A percentile compares a stretch with the other conserved stretches of the same genome.
These are phyloP conservation scores for Mirounga angustirostris DNA, from an alignment of 2,113 vertebrate genomes.

Conservation along the genomic window DNA sequence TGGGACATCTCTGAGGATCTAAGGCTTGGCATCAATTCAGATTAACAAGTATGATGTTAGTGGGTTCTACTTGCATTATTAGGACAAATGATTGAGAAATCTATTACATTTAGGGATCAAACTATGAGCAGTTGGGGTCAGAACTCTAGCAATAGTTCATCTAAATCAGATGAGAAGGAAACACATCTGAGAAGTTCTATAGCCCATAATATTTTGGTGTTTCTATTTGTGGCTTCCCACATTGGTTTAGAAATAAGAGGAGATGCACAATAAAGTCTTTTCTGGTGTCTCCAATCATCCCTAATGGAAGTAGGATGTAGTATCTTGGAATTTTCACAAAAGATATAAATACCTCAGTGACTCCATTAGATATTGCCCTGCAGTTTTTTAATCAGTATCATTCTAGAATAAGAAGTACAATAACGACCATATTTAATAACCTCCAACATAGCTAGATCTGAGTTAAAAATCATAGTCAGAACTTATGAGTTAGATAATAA, in stretches of 20 bases:
- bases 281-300: neutral
- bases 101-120: neutral
- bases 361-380: neutral
- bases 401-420: neutral
- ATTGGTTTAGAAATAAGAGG: neutral
- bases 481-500: constrained; percentile 45
- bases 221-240: neutral
- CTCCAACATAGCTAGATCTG: neutral
- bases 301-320: neutral
- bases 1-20: neutral
- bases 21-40: neutral
- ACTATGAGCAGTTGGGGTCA: neutral
- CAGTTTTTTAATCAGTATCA: neutral
- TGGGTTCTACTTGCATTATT: constrained; percentile 6
- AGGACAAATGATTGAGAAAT: constrained; percentile 22
- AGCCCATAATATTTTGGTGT: neutral
- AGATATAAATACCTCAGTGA: neutral
- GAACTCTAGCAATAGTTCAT: neutral
- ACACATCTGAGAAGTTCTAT: neutral
- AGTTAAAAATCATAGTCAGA: constrained; percentile 28
- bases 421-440: neutral
- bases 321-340: neutral
- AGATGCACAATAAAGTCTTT: neutral
- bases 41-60: neutral
- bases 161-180: constrained; percentile 9